phyloP scores from a whole-genome alignment of 2,888 invertebrate genomes.

The Melolontha melolontha region DNA sequence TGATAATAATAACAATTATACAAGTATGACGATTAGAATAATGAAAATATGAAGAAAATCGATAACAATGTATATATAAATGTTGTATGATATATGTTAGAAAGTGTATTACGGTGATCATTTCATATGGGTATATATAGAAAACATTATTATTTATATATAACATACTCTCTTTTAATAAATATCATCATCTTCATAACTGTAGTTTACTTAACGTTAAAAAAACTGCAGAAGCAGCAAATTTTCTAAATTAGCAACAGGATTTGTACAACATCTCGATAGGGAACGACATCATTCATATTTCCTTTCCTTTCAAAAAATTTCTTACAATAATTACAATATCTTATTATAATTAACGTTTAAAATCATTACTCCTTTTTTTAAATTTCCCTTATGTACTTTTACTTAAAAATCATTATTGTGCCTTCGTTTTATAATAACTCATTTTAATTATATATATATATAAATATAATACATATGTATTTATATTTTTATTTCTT shows the following conservation, averaged over 20 bases:
- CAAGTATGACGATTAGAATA: conserved; percentile 23
- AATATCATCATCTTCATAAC: conserved; percentile 42
- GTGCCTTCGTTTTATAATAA: conserved; percentile 48
- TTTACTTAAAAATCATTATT: conserved; percentile 45
- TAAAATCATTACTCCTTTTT: conserved; percentile 39
- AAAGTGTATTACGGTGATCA: too few species aligned
- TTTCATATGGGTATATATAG: too few species aligned
- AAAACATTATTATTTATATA: conserved; percentile 26
- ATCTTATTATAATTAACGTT: conserved; percentile 41
- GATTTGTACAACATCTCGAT: conserved; percentile 64
- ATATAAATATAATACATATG: conserved; percentile 41
- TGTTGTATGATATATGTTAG: too few species aligned
- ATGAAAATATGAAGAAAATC: conserved; percentile 2
- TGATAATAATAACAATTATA: too few species aligned
- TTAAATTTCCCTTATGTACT: conserved; percentile 30
- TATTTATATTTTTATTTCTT: conserved; percentile 48
- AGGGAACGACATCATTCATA: conserved; percentile 59
- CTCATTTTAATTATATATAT: conserved; percentile 41
- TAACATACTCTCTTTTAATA: conserved; percentile 3
- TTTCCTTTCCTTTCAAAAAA: conserved; percentile 43
- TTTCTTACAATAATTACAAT: conserved; percentile 42
- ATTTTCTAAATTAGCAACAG: conserved; percentile 64
- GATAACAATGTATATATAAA: too few species aligned
- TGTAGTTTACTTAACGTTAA: conserved; percentile 45
- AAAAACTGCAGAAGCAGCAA: conserved; percentile 54